Percentiles rank a stretch among this genome's conserved stretches.
Evolutionary conservation across 1,140 invertebrate species (phyloP).

Genomic region (Trypoxylus dichotomus): DNA sequence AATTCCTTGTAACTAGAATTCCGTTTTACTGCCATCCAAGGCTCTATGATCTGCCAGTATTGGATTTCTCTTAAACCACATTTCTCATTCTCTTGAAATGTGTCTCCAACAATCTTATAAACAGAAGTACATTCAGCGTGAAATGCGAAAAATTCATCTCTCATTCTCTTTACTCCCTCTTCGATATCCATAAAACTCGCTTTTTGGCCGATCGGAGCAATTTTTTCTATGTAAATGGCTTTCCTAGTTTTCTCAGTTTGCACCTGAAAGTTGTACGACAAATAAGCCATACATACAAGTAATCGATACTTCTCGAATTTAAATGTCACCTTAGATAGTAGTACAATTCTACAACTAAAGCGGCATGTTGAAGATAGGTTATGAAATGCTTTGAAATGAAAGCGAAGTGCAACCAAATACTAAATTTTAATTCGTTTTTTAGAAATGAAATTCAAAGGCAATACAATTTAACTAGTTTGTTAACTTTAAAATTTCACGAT

Average conservation of each 20-base stretch:
- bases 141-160: slow-evolving; percentile 64
- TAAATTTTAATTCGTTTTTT: too few species aligned
- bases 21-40: slow-evolving; percentile 59
- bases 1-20: slow-evolving; percentile 63
- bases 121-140: slow-evolving; percentile 61
- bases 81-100: slow-evolving; percentile 65
- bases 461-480: too few species aligned
- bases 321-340: too few species aligned
- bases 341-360: not conserved
- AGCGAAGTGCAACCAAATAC: too few species aligned
- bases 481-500: too few species aligned
- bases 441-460: too few species aligned
- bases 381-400: too few species aligned
- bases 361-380: too few species aligned
- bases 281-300: not conserved
- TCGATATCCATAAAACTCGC: slow-evolving; percentile 59
- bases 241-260: slow-evolving; percentile 44
- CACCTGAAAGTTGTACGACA: not conserved
- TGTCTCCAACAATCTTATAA: slow-evolving; percentile 63
- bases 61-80: slow-evolving; percentile 64
- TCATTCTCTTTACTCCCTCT: slow-evolving; percentile 60
- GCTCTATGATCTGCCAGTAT: slow-evolving; percentile 59
- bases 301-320: too few species aligned
- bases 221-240: slow-evolving; percentile 62
- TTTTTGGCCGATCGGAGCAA: slow-evolving; percentile 58